These are phyloP conservation scores for Pristionchus pacificus DNA, from an alignment of 1,140 invertebrate species.

Conservation along the genomic window DNA sequence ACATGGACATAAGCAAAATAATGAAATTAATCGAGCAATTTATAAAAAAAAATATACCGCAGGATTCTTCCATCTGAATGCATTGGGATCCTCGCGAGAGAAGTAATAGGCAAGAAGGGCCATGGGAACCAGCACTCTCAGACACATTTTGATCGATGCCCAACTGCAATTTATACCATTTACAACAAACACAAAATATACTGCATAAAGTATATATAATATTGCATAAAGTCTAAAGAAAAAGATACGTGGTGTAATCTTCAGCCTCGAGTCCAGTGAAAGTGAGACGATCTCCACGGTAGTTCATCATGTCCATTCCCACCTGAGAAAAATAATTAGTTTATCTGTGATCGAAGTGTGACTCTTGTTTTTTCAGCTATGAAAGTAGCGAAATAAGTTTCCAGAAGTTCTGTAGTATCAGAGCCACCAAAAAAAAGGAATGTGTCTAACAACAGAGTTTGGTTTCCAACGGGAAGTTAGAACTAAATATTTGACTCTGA, in stretches of 20 bases:
- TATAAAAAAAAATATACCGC: constrained; percentile 24
- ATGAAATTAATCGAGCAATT: constrained; percentile 1
- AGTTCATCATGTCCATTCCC: constrained; percentile 37
- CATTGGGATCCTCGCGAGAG: constrained; percentile 36
- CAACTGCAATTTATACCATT: constrained; percentile 30
- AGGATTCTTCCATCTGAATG: constrained; percentile 44
- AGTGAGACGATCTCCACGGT: constrained; percentile 48
- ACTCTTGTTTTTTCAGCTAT: too few species aligned
- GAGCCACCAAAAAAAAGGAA: constrained; percentile 19
- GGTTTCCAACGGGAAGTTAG: too few species aligned
- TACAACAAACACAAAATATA: too few species aligned
- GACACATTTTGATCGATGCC: constrained; percentile 28
- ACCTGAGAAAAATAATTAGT: constrained; percentile 38
- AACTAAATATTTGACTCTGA: too few species aligned
- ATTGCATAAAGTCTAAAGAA: too few species aligned
- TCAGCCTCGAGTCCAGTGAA: constrained; percentile 52
- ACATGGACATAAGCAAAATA: constrained; percentile 6
- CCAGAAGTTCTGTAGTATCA: too few species aligned
- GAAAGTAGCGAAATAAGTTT: too few species aligned
- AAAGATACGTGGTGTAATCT: constrained; percentile 43
- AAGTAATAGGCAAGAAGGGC: constrained; percentile 37
- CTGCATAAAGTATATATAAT: too few species aligned
- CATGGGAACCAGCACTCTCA: constrained; percentile 44
- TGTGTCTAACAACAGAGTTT: too few species aligned
- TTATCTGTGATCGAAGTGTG: too few species aligned